A percentile compares a stretch with the other conserved stretches of the same genome.
phyloP scores from a whole-genome alignment of 2,888 invertebrate species.

The Fissipunctia ypsillon region DNA sequence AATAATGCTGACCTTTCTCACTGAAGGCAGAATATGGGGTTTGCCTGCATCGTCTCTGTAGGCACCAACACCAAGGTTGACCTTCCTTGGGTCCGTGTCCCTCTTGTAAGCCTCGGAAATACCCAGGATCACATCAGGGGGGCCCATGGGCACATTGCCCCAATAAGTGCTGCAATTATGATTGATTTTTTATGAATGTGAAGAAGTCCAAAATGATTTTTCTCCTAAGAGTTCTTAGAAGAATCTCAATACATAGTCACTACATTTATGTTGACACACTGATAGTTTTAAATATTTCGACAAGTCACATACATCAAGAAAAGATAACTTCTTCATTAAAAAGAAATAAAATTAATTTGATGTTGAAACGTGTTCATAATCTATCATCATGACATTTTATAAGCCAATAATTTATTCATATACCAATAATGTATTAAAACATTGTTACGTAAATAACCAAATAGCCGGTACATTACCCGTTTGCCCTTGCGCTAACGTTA shows the following conservation, averaged over 20 bases:
- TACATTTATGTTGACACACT: neutral
- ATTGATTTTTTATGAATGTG: neutral
- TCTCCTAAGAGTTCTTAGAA: no score
- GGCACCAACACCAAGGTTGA: constrained; percentile 98
- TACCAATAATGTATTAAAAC: constrained; percentile 13
- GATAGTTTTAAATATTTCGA: neutral
- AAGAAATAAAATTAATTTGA: no score
- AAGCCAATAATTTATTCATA: neutral
- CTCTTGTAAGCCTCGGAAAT: constrained; percentile 98
- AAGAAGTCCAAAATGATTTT: neutral
- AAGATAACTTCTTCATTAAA: neutral
- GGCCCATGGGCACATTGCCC: constrained; percentile 98
- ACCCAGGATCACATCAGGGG: constrained; percentile 99
- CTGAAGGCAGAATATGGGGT: constrained; percentile 97
- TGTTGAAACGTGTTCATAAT: no score
- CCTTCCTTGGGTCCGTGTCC: constrained; percentile 97
- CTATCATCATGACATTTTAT: no score
- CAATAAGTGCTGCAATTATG: constrained; percentile 93
- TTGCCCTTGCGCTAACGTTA: constrained; percentile 75
- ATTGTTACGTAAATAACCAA: constrained; percentile 81
- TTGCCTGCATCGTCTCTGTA: constrained; percentile 99
- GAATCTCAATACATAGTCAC: no score
- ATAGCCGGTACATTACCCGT: constrained; percentile 82
- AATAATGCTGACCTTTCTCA: constrained; percentile 91
- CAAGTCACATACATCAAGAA: neutral